Base-by-base conservation (phyloP, 2,888 invertebrate species). In the Alsophila aescularia region DNA sequence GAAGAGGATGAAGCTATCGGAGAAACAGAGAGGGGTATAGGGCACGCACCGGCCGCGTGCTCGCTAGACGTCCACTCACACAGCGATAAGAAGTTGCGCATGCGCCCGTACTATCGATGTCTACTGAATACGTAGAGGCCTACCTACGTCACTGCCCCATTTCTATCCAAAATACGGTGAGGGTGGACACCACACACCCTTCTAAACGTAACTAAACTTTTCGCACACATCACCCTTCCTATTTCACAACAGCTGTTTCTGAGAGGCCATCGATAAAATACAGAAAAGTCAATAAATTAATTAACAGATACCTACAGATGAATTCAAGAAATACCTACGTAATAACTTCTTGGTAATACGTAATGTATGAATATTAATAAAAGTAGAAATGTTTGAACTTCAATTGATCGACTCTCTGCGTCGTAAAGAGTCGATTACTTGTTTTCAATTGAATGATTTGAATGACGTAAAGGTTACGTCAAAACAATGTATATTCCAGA, bases 31-130 rank as follows among this genome's bases (percentile, higher is more conserved):
- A 88, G 60, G 65, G 79, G 60, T 52, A 72, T 71, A 81, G 72
- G 70, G 74, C 90, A 90, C 83, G 90, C 85, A 75, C 71, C 62
- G 78, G 62, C 78, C 81, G 86, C 90, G 88, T 90, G 90, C 72
- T 82, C 63, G 62, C 77, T 78, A 88, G 85, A 83, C 84, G 72
- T 52, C 64, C 66, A 85, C 85, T 55, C 84, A 87, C 85, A 87
- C 86, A 81, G 52, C 56, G 63, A 67, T 68, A 72, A 64, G 58
- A 24, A 60, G 75, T 85, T 85, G 87, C 88, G 87, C 88, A 87
- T 87, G 88, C 87, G 87, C 75, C 71, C 66, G 65, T 69, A 76
- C 80, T 82, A 83, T 79, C 71, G 78, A 80, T 80, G 82, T 8
- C 69, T 78, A 77, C 76, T 75, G 75, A 75, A 77, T 73, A 79